Conservation (phyloP, 1,140 invertebrate genomes). For the Listronotus bonariensis region DNA sequence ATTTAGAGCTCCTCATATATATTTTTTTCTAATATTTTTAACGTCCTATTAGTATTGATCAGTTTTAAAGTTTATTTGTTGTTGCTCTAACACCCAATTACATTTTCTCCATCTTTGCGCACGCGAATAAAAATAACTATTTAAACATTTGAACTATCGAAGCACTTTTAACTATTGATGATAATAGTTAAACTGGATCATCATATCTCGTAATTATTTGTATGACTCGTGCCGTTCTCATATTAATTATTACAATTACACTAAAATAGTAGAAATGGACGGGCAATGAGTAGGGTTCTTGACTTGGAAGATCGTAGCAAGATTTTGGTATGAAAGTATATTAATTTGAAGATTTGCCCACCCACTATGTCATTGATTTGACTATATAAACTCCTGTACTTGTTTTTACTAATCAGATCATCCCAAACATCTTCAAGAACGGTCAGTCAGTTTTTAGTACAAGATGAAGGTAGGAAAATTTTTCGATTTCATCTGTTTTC, state of each 20-base stretch:
- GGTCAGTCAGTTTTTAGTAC: slow-evolving; percentile 23
- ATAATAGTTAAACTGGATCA: no score
- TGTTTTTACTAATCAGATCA: slow-evolving; percentile 49
- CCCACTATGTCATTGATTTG: slow-evolving; percentile 48
- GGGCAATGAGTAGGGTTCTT: slow-evolving; percentile 22
- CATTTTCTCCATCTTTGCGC: no score
- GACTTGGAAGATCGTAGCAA: slow-evolving; percentile 32
- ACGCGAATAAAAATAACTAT: no score
- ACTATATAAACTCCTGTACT: slow-evolving; percentile 50
- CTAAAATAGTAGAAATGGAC: slow-evolving; percentile 3
- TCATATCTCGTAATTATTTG: neutral
- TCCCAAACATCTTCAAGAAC: slow-evolving; percentile 29
- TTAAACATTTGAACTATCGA: no score
- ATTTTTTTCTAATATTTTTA: no score
- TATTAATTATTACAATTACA: slow-evolving; percentile 10
- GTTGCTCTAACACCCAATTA: no score
- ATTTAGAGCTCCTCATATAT: no score
- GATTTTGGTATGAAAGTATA: slow-evolving; percentile 54
- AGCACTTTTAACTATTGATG: no score
- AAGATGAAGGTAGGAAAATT: slow-evolving; percentile 47
- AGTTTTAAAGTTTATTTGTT: no score
- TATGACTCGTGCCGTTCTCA: slow-evolving; percentile 8
- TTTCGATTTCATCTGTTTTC: neutral
- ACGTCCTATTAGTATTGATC: no score
- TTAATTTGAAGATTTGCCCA: slow-evolving; percentile 48